Evolutionary conservation across 2,888 invertebrate species (phyloP), one percentile per base, ranked within the genome.

Genomic region (Choristoneura rosaceana): DNA sequence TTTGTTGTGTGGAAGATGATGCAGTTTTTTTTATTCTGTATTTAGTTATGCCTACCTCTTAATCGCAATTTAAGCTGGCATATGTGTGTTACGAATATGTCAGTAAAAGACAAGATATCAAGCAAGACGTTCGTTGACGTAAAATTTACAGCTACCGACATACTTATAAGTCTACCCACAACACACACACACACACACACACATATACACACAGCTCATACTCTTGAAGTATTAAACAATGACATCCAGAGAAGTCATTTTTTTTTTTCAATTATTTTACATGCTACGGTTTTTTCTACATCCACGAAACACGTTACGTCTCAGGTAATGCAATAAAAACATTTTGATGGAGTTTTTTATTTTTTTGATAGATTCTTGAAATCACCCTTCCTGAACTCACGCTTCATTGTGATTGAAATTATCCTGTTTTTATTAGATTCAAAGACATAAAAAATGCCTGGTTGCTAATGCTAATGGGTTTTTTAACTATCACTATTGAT

Each of bases 401-500:
- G 3, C 55, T 33, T 58, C 14, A 58, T 33, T 58, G 25, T 10
- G 10, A 62, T 45, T 45, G 2, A 45, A 45, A 62, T 33, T 8
- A 62, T 45, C 12, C 41, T 62, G 25, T 62, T 62, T 61, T 17
- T 15, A 17, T 61, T 61, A 61, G 41, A 12, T 61, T 55, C 25
- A 12, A 55, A 12, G 12, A 25, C 25, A 25, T n/a, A 17, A 25
- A 15, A 55, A 55, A 55, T 4, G n/a, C 15, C n/a, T 50, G 25
- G 4, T n/a, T n/a, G 4, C 50, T 0, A n/a, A 0, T 12, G 4
- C 50, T 12, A 45, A 45, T 45, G 10, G 10, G 45, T 12, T 45
- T 45, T 45, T 14, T 45, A 45, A 45, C 10, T 3, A 45, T 12
- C 14, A 25, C 25, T n/a, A n/a, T n/a, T 25, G 25, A 25, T 25